Evolutionary conservation across 2,888 invertebrate species (phyloP), one percentile per base, ranked within the genome.

Genomic region (Pinctada fucata): DNA sequence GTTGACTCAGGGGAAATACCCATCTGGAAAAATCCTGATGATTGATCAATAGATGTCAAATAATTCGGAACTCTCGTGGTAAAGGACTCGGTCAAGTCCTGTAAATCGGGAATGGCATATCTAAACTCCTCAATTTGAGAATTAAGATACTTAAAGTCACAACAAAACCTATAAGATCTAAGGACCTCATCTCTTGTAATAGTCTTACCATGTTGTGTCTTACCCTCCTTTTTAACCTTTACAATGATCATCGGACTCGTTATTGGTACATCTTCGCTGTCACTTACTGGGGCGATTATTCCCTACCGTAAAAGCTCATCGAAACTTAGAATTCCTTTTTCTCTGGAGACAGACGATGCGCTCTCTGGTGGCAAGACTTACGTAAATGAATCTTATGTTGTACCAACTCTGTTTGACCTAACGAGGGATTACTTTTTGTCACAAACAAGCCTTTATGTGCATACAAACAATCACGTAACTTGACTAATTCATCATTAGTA

Each of bases 181-280:
- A 78, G 79, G 6, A 75, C 67, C 31, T 71, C 45, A 6, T 69
- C 31, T 31, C 31, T 31, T 31, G 31, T 31, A 31, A 31, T 31
- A 31, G 31, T 31, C 58, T 58, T 58, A 13, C 58, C 13, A 13
- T 58, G 6, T 58, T 6, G 13, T 58, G 48, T 48, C 31, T 63
- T 47, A 3, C 49, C 31, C 47, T 74, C 72, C 3, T 65, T 47
- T 52, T 73, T 76, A 16, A 72, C 70, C 48, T 82, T 82, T 16
- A 82, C 77, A 16, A 79, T 72, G 3, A 82, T 77, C 47, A 79
- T 79, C 3, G 81, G 81, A 72, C 79, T 77, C 47, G 79, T 74
- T 3, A 81, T 79, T 2, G 79, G 79, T 16, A 79, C n/a, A n/a
- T 74, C 70, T 63, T 79, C 81, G 67, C 6, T 58, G 63, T 76